Evolutionary conservation across 2,797 vertebrate species (phyloP).

Genomic region (Sphenopsis melanotis): DNA sequence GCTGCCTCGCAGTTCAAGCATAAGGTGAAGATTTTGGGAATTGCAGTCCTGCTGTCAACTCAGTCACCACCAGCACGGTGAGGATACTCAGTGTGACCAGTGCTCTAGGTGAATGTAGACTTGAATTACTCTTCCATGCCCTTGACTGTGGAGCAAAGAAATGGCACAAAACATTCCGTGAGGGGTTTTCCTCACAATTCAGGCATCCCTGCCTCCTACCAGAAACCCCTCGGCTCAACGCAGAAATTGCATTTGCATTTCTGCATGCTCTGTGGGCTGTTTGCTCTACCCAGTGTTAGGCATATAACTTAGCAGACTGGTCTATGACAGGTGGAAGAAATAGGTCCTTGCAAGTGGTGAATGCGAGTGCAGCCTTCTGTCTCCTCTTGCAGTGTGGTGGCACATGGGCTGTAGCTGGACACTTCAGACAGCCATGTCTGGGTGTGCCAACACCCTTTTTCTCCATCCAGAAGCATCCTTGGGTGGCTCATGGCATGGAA

Average conservation of each 20-base stretch:
- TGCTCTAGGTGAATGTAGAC: not conserved
- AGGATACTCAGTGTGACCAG: not conserved
- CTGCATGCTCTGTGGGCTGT: not conserved
- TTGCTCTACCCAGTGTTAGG: not conserved
- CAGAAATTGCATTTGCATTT: not conserved
- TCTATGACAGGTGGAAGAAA: not conserved
- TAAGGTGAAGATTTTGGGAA: not conserved
- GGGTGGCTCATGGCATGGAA: not conserved
- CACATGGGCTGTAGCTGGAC: not conserved
- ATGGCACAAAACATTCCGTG: not conserved
- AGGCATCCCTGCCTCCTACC: not conserved
- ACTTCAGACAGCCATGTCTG: not conserved
- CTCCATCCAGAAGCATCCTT: not conserved
- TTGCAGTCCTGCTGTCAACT: not conserved
- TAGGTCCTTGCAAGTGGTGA: not conserved
- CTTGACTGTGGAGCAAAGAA: not conserved
- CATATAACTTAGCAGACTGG: not conserved
- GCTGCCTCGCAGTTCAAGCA: not conserved
- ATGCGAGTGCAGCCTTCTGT: accelerated
- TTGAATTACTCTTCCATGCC: not conserved
- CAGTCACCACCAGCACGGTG: accelerated
- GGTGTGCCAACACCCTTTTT: not conserved
- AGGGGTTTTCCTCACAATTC: not conserved
- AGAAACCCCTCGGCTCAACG: accelerated
- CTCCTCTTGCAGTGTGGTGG: not conserved